Percentiles rank a stretch among this genome's conserved stretches.
These are phyloP conservation scores for Gila orcuttii DNA, from an alignment of 2,113 vertebrate genomes.

Conservation along the genomic window DNA sequence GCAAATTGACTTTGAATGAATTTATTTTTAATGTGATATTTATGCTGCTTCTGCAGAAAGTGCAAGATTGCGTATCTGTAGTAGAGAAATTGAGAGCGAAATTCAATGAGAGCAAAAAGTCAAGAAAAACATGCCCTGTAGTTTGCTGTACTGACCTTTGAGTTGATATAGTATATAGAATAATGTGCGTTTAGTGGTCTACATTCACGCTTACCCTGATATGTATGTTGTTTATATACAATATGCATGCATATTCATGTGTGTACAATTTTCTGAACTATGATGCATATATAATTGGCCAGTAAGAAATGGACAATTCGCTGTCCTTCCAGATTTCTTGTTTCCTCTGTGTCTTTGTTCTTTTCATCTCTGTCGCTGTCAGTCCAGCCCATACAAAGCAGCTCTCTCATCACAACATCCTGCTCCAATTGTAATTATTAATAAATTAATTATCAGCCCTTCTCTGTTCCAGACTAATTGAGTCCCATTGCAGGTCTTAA, in stretches of 20 bases:
- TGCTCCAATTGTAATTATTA: conserved; percentile 75
- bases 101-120: conserved; percentile 15
- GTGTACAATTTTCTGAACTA: neutral
- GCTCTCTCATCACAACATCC: conserved; percentile 68
- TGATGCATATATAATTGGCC: neutral
- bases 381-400: conserved; percentile 66
- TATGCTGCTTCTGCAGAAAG: conserved; percentile 68
- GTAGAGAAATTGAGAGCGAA: neutral
- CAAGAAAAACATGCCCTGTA: neutral
- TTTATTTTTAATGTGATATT: conserved; percentile 81
- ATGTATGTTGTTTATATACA: neutral
- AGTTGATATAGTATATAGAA: neutral
- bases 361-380: conserved; percentile 59
- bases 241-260: neutral
- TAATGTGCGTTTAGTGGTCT: neutral
- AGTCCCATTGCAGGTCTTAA: conserved; percentile 78
- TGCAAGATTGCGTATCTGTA: conserved; percentile 61
- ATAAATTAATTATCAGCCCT: conserved; percentile 77
- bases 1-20: conserved; percentile 81
- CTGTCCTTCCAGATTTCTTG: neutral
- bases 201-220: neutral
- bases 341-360: conserved; percentile 38
- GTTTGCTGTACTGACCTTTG: neutral
- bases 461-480: conserved; percentile 79
- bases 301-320: neutral